These are phyloP conservation scores for Cerceris ruficornis DNA, from an alignment of 2,888 invertebrate genomes.

Conservation along the genomic window DNA sequence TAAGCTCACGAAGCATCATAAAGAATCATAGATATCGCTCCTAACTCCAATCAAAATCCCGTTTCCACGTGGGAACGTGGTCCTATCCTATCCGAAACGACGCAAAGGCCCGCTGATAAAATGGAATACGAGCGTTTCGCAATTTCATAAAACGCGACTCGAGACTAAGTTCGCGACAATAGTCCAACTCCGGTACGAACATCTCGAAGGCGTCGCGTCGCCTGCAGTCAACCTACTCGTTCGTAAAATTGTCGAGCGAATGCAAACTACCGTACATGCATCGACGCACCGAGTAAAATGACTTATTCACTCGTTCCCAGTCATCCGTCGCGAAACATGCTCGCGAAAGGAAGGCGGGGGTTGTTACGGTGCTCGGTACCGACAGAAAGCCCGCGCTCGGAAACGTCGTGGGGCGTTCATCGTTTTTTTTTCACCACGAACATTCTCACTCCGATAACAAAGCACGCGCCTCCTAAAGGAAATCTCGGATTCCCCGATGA, in stretches of 20 bases:
- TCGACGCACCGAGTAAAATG: slow-evolving; percentile 21
- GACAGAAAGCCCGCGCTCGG: not conserved
- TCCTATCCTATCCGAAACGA: not conserved
- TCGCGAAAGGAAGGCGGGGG: not conserved
- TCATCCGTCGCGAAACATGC: not conserved
- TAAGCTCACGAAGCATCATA: not conserved
- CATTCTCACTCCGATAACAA: not conserved
- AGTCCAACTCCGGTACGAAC: not conserved
- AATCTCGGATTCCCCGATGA: slow-evolving; percentile 53
- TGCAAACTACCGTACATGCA: slow-evolving; percentile 13
- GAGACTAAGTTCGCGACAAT: not conserved
- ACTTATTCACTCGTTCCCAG: slow-evolving; percentile 30
- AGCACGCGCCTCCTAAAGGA: slow-evolving; percentile 23
- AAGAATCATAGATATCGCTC: not conserved
- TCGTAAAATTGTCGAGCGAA: slow-evolving; percentile 4
- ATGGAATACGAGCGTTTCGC: not conserved
- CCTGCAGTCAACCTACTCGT: not conserved
- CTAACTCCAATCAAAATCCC: not conserved
- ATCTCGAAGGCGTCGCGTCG: not conserved
- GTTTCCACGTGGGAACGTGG: not conserved
- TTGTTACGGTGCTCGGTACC: not conserved
- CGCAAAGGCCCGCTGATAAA: not conserved
- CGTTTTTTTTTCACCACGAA: not conserved
- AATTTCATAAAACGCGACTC: slow-evolving; percentile 3
- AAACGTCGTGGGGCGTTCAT: slow-evolving; percentile 7